These are phyloP conservation scores for Netelia fuscicornis DNA, from an alignment of 2,888 invertebrate species.

Conservation along the genomic window DNA sequence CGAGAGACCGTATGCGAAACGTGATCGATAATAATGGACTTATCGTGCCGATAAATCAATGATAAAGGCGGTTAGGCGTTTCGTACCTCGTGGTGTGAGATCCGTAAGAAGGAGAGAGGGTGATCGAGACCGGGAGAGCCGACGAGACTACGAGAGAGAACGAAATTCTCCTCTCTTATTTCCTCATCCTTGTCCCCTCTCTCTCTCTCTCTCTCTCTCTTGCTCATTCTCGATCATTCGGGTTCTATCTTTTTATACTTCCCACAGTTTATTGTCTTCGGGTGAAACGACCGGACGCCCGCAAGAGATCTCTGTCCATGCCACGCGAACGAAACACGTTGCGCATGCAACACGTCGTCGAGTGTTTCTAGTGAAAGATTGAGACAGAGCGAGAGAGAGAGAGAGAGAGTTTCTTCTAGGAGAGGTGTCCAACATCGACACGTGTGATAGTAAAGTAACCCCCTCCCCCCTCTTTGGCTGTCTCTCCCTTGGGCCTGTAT, in stretches of 20 bases:
- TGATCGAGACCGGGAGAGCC: too few species aligned
- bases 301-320: constrained; percentile 3
- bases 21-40: constrained; percentile 75
- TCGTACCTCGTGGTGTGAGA: constrained; percentile 48
- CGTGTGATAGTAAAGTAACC: constrained; percentile 40
- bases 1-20: constrained; percentile 67
- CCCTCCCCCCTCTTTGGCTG: not conserved
- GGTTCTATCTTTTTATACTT: constrained; percentile 46
- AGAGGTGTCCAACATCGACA: constrained; percentile 42
- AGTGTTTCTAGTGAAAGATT: constrained; percentile 13
- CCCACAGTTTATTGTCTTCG: constrained; percentile 73
- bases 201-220: constrained; percentile 32
- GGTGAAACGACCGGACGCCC: constrained; percentile 60
- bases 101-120: not conserved
- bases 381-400: constrained; percentile 19
- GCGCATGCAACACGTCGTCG: constrained; percentile 54
- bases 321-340: constrained; percentile 60
- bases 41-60: constrained; percentile 77
- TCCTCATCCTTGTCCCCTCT: constrained; percentile 56
- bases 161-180: constrained; percentile 39
- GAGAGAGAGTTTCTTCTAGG: constrained; percentile 26
- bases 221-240: constrained; percentile 8
- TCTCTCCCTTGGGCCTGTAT: not conserved
- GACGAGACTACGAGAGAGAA: not conserved
- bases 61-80: constrained; percentile 74